phyloP scores from a whole-genome alignment of 1,140 invertebrate genomes.

The Mesaphorura yosii region DNA sequence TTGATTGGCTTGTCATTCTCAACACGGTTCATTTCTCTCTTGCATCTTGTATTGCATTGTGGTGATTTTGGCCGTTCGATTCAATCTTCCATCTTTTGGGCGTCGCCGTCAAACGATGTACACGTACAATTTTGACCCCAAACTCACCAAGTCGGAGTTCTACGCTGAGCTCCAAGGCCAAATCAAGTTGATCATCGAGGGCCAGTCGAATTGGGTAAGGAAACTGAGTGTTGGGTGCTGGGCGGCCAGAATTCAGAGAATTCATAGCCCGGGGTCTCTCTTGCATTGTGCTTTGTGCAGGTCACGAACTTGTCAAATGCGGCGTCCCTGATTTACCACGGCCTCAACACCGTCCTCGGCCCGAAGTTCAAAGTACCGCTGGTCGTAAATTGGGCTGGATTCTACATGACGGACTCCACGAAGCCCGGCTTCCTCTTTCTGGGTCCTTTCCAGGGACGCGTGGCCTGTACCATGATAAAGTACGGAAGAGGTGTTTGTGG shows the following conservation, averaged over 20 bases:
- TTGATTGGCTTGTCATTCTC: too few relatives aligned
- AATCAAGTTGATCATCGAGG: slow-evolving; percentile 7
- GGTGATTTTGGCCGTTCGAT: too few relatives aligned
- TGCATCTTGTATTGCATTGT: too few relatives aligned
- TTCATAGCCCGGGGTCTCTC: not conserved
- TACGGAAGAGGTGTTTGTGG: slow-evolving; percentile 27
- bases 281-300: not conserved
- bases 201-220: slow-evolving; percentile 15
- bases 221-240: not conserved
- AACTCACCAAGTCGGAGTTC: slow-evolving; percentile 13
- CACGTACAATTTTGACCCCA: slow-evolving; percentile 6
- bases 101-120: too few relatives aligned
- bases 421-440: slow-evolving; percentile 1
- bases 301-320: slow-evolving; percentile 24
- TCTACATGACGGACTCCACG: slow-evolving; percentile 12
- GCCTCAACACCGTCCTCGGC: slow-evolving; percentile 9
- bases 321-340: slow-evolving; percentile 23
- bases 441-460: slow-evolving; percentile 27
- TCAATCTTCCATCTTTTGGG: too few relatives aligned
- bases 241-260: too few relatives aligned
- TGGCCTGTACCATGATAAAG: slow-evolving; percentile 25
- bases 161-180: slow-evolving; percentile 14
- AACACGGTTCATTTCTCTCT: too few relatives aligned
- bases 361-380: not conserved
- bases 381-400: slow-evolving; percentile 23